phyloP scores from a whole-genome alignment of 2,113 vertebrate species.

The Caranx ignobilis region DNA sequence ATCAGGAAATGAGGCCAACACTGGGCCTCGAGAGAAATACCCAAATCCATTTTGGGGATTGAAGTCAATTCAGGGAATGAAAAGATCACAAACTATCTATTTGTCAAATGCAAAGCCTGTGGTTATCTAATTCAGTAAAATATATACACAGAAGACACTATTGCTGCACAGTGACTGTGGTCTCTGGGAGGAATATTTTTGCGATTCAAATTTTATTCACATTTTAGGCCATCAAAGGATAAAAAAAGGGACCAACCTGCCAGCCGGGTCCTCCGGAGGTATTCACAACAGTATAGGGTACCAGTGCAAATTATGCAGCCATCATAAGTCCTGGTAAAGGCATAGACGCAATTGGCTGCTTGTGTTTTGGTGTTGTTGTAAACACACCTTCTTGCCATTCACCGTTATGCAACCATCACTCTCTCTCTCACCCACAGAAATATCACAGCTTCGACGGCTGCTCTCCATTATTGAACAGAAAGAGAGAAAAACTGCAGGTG shows the following conservation, averaged over 20 bases:
- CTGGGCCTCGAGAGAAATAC: conserved; percentile 69
- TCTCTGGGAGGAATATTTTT: not conserved
- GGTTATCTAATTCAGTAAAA: conserved; percentile 62
- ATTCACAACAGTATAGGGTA: not conserved
- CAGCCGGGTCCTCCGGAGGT: not conserved
- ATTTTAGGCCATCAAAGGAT: conserved; percentile 18
- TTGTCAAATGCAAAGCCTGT: conserved; percentile 56
- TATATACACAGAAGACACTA: conserved; percentile 29
- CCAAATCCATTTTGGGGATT: conserved; percentile 76
- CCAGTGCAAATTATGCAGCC: not conserved
- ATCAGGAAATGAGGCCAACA: conserved; percentile 77
- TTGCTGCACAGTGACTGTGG: not conserved
- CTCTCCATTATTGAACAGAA: conserved; percentile 76
- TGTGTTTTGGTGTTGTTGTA: conserved; percentile 12
- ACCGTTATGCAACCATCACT: conserved; percentile 35
- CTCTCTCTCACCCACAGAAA: conserved; percentile 41
- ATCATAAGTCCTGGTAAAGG: not conserved
- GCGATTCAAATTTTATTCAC: conserved; percentile 4
- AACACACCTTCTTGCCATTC: conserved; percentile 32
- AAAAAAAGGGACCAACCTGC: not conserved
- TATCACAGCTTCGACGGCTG: conserved; percentile 55
- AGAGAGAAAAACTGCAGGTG: conserved; percentile 77
- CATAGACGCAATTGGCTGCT: not conserved
- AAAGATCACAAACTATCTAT: conserved; percentile 73
- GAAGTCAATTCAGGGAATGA: conserved; percentile 74